Percentiles rank a stretch among this genome's conserved stretches.
Evolutionary conservation across 2,797 vertebrate genomes (phyloP).

Genomic region (Meda fulgida): DNA sequence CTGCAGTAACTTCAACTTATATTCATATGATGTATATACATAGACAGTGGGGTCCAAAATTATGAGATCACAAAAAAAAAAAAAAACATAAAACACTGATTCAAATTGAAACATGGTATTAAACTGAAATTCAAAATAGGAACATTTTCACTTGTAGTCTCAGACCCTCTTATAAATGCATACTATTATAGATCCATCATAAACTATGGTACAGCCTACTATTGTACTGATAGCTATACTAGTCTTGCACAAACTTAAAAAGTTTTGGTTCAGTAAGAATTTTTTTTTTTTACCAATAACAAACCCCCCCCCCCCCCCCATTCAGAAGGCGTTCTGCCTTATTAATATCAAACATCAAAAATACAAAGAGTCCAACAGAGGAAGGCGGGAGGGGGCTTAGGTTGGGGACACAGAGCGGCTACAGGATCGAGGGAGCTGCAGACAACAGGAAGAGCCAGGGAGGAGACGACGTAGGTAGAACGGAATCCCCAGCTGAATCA

Average conservation of each 20-base stretch:
- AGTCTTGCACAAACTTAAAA: no score
- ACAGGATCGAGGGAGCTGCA: not conserved
- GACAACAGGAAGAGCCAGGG: not conserved
- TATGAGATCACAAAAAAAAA: not conserved
- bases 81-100: not conserved
- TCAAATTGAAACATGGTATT: not conserved
- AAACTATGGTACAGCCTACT: not conserved
- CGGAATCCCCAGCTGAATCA: not conserved
- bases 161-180: not conserved
- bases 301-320: no score
- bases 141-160: not conserved
- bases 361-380: not conserved
- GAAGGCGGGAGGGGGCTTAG: not conserved
- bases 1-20: constrained; percentile 12
- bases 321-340: no score
- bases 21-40: not conserved
- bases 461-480: no score
- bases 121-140: not conserved
- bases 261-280: not conserved
- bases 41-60: not conserved
- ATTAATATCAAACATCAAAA: not conserved
- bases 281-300: not conserved
- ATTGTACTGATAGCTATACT: not conserved
- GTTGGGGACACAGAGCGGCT: not conserved
- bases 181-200: not conserved